phyloP scores from a whole-genome alignment of 2,888 invertebrate genomes.

The Leptogaster cylindrica region DNA sequence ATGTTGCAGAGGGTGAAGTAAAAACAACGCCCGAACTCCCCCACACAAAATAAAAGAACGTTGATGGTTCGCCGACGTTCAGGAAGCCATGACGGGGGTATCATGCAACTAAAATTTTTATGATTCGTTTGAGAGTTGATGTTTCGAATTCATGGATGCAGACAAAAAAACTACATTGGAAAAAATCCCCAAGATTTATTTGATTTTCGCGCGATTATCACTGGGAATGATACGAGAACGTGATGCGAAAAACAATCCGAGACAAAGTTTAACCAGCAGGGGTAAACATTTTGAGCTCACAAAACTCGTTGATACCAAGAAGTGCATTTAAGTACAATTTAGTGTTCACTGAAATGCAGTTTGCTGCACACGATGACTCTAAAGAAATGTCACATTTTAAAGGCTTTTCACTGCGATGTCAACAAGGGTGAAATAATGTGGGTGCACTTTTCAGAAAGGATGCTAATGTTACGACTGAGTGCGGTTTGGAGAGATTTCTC shows the following conservation, averaged over 20 bases:
- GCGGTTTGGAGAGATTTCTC: constrained; percentile 2
- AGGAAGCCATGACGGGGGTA: background rate
- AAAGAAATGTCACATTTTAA: constrained; percentile 26
- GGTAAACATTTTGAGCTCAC: background rate
- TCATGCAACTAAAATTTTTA: constrained; percentile 43
- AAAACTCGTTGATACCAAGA: constrained; percentile 4
- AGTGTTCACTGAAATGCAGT: constrained; percentile 7
- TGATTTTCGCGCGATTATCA: background rate
- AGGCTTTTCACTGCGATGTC: background rate
- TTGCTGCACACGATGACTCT: constrained; percentile 24
- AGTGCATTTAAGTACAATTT: constrained; percentile 9
- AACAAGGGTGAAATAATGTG: background rate
- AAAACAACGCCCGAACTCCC: constrained; percentile 9
- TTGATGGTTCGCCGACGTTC: too few species aligned
- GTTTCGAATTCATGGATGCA: constrained; percentile 42
- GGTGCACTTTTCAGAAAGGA: constrained; percentile 19
- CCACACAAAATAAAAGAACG: background rate
- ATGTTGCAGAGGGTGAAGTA: background rate
- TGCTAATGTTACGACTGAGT: constrained; percentile 29
- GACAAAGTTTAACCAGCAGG: background rate
- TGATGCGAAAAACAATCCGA: background rate
- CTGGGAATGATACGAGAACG: background rate
- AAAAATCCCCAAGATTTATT: constrained; percentile 2
- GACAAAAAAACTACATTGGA: too few species aligned
- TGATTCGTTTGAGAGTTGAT: constrained; percentile 42